phyloP scores from a whole-genome alignment of 1,140 invertebrate genomes.

The Drosophila kanapiae region DNA sequence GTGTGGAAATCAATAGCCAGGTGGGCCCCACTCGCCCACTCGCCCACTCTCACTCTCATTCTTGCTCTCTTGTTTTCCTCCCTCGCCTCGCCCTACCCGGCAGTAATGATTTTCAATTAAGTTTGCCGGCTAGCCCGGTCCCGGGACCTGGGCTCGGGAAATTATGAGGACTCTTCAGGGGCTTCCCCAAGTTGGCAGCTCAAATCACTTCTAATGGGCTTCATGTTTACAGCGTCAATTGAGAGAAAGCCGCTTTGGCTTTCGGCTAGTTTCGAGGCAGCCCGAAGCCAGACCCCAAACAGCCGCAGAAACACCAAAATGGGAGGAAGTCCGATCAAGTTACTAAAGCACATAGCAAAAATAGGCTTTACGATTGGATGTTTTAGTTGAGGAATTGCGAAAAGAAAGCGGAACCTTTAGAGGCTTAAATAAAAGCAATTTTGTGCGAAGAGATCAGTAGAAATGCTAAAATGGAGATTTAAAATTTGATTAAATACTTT shows the following conservation, averaged over 20 bases:
- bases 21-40: neutral
- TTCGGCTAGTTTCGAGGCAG: conserved; percentile 47
- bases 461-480: neutral
- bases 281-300: conserved; percentile 55
- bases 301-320: conserved; percentile 38
- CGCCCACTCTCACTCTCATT: neutral
- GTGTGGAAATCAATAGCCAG: conserved; percentile 77
- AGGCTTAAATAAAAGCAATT: neutral
- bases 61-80: neutral
- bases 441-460: neutral
- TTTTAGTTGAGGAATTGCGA: neutral
- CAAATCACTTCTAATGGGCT: conserved; percentile 84
- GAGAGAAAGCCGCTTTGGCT: conserved; percentile 80
- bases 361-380: neutral
- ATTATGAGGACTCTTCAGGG: conserved; percentile 75
- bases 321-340: conserved; percentile 47
- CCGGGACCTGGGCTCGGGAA: conserved; percentile 19
- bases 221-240: conserved; percentile 85
- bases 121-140: conserved; percentile 51
- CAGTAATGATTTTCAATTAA: conserved; percentile 81
- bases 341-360: conserved; percentile 39
- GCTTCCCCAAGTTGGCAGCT: conserved; percentile 74
- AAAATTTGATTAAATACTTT: neutral
- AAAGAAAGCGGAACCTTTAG: neutral
- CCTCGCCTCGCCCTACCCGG: conserved; percentile 6